Evolutionary conservation across 2,888 invertebrate genomes (phyloP), one percentile per base, ranked within the genome.

Genomic region (Platerodrilus igneus): DNA sequence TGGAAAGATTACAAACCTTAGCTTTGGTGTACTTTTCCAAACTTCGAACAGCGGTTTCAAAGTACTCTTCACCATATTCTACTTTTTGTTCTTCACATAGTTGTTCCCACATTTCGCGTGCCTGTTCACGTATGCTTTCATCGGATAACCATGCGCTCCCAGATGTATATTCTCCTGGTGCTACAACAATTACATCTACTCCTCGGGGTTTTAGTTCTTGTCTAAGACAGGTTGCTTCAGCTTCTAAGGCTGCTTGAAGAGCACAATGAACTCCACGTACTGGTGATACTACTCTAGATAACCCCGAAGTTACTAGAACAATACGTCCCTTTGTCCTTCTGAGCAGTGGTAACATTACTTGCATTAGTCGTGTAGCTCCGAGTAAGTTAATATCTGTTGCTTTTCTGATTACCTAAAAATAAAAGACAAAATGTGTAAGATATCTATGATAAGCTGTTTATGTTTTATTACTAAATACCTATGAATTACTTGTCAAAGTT

Each of bases 241-340:
- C 83, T 63, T 90, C 89, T 5, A 90, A 71, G 1, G 86, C 91
- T 26, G 84, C 83, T 51, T 85, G 73, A 3, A 81, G 76, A 31
- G 86, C 84, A 44, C 87, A 85, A 63, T 91, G 88, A 33, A 89
- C 81, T 13, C 88, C 85, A 31, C 89, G 76, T 23, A 86, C 83
- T 0, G 89, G 86, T 4, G 85, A 82, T 0, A 87, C 82, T 28
- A 88, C 81, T 52, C 84, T 79, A 25, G 86, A 88, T 50, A 87
- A 72, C 51, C 88, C 83, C 36, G 88, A 89, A 23, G 86, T 83
- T 6, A 90, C 77, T 57, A 86, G 78, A 25, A 91, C 78, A 22
- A 91, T 76, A 39, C 91, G 82, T 49, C 90, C 88, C 58, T 81
- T 81, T 3, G 85, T 80, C 32, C 83, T 77, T 25, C 90, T 76